Evolutionary conservation across 2,113 vertebrate species (phyloP).

Genomic region (Oophaga pumilio): DNA sequence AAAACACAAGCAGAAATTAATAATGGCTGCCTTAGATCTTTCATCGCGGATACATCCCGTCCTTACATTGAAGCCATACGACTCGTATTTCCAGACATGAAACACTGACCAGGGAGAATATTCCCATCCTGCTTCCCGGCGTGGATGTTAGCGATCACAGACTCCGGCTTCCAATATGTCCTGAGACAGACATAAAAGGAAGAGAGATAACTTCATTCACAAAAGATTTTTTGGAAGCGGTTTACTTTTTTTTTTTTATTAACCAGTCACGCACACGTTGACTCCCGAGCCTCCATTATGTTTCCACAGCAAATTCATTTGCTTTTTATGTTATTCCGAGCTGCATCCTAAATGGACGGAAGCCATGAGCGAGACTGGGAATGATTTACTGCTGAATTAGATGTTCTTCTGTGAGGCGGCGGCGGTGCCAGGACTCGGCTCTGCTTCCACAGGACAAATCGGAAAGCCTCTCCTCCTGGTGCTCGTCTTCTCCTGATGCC

Average conservation of each 20-base stretch:
- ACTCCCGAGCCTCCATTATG: constrained; percentile 60
- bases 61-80: constrained; percentile 54
- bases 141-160: constrained; percentile 69
- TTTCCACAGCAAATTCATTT: constrained; percentile 61
- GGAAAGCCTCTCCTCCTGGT: constrained; percentile 65
- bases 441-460: constrained; percentile 50
- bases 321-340: constrained; percentile 63
- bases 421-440: constrained; percentile 65
- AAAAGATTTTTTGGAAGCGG: constrained; percentile 65
- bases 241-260: constrained; percentile 57
- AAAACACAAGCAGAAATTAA: constrained; percentile 41
- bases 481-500: constrained; percentile 67
- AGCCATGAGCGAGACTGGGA: constrained; percentile 72
- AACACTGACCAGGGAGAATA: constrained; percentile 61
- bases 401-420: constrained; percentile 60
- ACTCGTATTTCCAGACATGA: constrained; percentile 37
- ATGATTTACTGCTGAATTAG: constrained; percentile 70
- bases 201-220: constrained; percentile 64
- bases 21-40: constrained; percentile 37
- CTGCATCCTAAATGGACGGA: constrained; percentile 68
- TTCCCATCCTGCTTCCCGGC: constrained; percentile 43
- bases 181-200: constrained; percentile 71
- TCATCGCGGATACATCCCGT: constrained; percentile 12
- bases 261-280: constrained; percentile 70
- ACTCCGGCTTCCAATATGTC: constrained; percentile 66